phyloP scores from a whole-genome alignment of 2,113 vertebrate genomes.

The Oncorhynchus gorbuscha region DNA sequence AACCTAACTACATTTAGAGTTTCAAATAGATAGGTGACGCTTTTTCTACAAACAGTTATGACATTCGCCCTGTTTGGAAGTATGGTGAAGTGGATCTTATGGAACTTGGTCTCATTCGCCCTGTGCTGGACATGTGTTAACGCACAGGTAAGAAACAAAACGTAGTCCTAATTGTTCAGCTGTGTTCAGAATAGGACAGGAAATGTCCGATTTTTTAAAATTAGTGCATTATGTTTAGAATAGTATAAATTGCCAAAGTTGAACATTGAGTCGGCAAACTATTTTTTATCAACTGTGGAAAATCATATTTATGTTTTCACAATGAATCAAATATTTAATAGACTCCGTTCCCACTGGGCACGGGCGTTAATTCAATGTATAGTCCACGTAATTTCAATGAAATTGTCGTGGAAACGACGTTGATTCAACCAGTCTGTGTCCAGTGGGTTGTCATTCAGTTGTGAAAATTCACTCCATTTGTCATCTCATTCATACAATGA shows the following conservation, averaged over 20 bases:
- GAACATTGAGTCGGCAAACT: neutral
- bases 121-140: slow-evolving; percentile 44
- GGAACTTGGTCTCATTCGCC: slow-evolving; percentile 39
- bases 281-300: neutral
- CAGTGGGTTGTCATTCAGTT: too few species aligned
- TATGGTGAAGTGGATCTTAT: slow-evolving; percentile 30
- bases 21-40: neutral
- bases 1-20: neutral
- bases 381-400: too few species aligned
- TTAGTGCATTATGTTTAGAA: neutral
- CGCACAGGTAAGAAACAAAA: slow-evolving; percentile 44
- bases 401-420: too few species aligned
- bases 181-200: neutral
- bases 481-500: neutral
- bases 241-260: neutral
- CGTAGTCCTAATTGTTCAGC: neutral
- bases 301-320: neutral
- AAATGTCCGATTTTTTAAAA: neutral
- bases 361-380: too few species aligned
- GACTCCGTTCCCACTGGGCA: too few species aligned
- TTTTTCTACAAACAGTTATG: too few species aligned
- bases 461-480: neutral
- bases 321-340: neutral
- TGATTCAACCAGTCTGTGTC: too few species aligned
- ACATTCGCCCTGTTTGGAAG: slow-evolving; percentile 1